Evolutionary conservation across 2,797 vertebrate species (phyloP).

Genomic region (Ptychobarbus kaznakovi): DNA sequence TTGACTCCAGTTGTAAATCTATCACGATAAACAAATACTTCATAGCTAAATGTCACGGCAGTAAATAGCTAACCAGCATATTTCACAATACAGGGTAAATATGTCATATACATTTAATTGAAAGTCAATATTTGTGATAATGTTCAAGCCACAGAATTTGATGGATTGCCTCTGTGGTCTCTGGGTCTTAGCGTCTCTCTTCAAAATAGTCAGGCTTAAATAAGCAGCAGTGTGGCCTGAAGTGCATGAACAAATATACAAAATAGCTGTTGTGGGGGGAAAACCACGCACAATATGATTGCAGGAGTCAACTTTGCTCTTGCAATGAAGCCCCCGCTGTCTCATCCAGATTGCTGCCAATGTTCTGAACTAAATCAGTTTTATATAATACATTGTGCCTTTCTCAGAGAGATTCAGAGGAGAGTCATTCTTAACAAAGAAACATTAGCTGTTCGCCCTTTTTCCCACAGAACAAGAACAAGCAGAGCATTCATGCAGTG

Average conservation of each 20-base stretch:
- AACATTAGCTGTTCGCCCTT: slow-evolving; percentile 4
- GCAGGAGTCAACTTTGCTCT: slow-evolving; percentile 73
- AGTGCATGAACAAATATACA: slow-evolving; percentile 15
- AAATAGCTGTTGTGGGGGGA: background rate
- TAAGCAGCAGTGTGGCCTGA: slow-evolving; percentile 39
- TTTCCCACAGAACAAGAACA: slow-evolving; percentile 6
- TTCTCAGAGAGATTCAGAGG: slow-evolving; percentile 42
- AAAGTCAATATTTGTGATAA: slow-evolving; percentile 43
- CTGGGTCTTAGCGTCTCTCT: slow-evolving; percentile 9
- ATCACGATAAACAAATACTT: slow-evolving; percentile 40
- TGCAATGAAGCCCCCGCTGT: slow-evolving; percentile 54
- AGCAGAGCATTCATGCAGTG: background rate
- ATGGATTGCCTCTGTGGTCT: slow-evolving; percentile 33
- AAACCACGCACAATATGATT: slow-evolving; percentile 66
- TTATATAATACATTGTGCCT: slow-evolving; percentile 57
- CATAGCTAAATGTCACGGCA: slow-evolving; percentile 25
- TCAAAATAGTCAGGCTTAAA: background rate
- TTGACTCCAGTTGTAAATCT: slow-evolving; percentile 24
- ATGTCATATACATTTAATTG: slow-evolving; percentile 36
- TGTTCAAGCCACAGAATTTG: slow-evolving; percentile 24
- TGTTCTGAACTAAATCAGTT: slow-evolving; percentile 49
- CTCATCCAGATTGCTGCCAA: slow-evolving; percentile 49
- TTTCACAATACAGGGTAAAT: slow-evolving; percentile 18
- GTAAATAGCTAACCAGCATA: slow-evolving; percentile 18
- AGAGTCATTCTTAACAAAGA: slow-evolving; percentile 51